phyloP scores from a whole-genome alignment of 1,140 invertebrate genomes.

The Melipona quadrifasciata region DNA sequence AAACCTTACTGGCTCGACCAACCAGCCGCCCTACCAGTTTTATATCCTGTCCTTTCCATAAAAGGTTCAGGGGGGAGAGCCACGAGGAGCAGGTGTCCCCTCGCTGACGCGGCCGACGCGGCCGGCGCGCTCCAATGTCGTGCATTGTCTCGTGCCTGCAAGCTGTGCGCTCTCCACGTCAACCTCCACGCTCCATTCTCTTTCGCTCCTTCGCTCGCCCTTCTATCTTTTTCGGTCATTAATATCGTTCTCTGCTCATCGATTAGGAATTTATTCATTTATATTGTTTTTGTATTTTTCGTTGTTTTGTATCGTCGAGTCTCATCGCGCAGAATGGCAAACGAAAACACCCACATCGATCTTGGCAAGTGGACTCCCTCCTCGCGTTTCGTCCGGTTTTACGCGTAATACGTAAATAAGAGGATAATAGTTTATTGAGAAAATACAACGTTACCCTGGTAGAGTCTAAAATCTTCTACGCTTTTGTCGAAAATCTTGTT shows the following conservation, averaged over 20 bases:
- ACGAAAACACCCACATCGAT: neutral
- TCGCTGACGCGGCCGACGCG: neutral
- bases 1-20: conserved; percentile 27
- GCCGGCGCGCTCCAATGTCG: neutral
- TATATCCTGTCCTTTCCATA: conserved; percentile 63
- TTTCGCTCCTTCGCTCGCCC: neutral
- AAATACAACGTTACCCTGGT: conserved; percentile 47
- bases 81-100: conserved; percentile 18
- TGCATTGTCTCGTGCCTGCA: conserved; percentile 26
- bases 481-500: neutral
- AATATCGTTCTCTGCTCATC: neutral
- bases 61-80: conserved; percentile 31
- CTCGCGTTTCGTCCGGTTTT: neutral
- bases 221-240: neutral
- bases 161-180: neutral
- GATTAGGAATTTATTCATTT: neutral
- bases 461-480: conserved; percentile 14
- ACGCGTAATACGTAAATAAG: neutral
- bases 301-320: too few species aligned
- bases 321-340: too few species aligned
- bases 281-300: too few species aligned
- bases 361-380: too few species aligned
- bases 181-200: too few species aligned
- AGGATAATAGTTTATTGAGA: conserved; percentile 61
- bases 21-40: conserved; percentile 47